phyloP scores from a whole-genome alignment of 2,888 invertebrate species.

The Tupiocoris notatus region DNA sequence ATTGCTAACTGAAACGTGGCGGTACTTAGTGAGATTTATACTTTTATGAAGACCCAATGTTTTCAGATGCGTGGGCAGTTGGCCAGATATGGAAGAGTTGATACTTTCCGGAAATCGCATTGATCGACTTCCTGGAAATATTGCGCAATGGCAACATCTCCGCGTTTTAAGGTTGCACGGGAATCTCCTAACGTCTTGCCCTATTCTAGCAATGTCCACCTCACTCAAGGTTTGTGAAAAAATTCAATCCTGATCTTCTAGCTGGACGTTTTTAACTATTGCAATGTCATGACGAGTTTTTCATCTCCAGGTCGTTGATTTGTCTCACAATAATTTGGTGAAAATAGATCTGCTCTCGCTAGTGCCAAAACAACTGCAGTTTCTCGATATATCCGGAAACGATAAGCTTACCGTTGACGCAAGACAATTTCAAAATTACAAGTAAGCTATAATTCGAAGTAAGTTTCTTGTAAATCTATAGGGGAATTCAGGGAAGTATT shows the following conservation, averaged over 20 bases:
- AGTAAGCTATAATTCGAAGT: too few relatives aligned
- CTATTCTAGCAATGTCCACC: slow-evolving; percentile 71
- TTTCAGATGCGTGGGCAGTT: slow-evolving; percentile 65
- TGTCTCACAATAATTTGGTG: slow-evolving; percentile 82
- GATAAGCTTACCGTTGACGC: slow-evolving; percentile 78
- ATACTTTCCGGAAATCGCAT: slow-evolving; percentile 80
- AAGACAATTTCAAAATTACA: slow-evolving; percentile 74
- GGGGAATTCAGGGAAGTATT: too few relatives aligned
- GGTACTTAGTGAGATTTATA: not conserved
- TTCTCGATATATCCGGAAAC: slow-evolving; percentile 81
- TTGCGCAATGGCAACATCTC: slow-evolving; percentile 69
- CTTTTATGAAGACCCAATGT: not conserved
- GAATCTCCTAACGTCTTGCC: slow-evolving; percentile 72
- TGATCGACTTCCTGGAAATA: slow-evolving; percentile 70
- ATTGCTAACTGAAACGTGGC: not conserved
- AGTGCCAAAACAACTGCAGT: slow-evolving; percentile 79
- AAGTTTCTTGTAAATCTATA: too few relatives aligned
- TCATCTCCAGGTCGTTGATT: slow-evolving; percentile 63
- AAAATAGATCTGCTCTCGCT: slow-evolving; percentile 72
- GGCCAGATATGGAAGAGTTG: slow-evolving; percentile 78
- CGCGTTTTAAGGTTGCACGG: slow-evolving; percentile 77
- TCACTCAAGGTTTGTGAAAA: slow-evolving; percentile 72
- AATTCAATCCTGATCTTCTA: too few relatives aligned
- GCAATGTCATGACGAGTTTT: not conserved
- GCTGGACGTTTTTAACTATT: too few relatives aligned